These are phyloP conservation scores for Nasua narica DNA, from an alignment of 2,797 vertebrate species.

Conservation along the genomic window DNA sequence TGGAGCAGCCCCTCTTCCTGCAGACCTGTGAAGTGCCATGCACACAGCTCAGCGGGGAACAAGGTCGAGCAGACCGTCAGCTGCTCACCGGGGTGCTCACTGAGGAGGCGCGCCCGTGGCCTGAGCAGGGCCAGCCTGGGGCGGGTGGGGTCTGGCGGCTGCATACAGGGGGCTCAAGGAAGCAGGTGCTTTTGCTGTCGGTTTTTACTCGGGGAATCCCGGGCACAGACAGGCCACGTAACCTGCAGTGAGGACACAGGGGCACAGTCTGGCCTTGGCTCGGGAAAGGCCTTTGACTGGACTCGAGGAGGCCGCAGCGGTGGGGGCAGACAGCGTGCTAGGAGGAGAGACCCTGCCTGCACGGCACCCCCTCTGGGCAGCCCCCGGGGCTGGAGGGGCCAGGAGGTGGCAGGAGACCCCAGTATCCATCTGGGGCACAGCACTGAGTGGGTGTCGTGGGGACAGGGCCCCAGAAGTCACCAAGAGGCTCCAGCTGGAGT, in stretches of 20 bases:
- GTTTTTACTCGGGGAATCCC: not conserved
- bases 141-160: not conserved
- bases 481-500: not conserved
- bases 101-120: rapidly evolving
- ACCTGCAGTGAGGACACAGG: not conserved
- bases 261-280: not conserved
- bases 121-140: not conserved
- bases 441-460: not conserved
- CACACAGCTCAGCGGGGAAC: not conserved
- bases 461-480: not conserved
- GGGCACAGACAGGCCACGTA: not conserved
- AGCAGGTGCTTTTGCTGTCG: no score
- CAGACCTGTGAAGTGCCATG: no score
- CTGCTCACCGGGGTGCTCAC: not conserved
- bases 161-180: not conserved
- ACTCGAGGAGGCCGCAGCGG: not conserved
- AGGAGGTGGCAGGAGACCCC: not conserved
- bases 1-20: not conserved
- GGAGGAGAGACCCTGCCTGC: not conserved
- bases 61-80: not conserved
- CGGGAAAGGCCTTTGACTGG: not conserved
- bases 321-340: not conserved
- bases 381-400: not conserved
- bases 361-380: not conserved
- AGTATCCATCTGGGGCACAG: not conserved